A percentile compares a stretch with the other conserved stretches of the same genome.
These are phyloP conservation scores for Volucella bombylans DNA, from an alignment of 2,888 invertebrate genomes.

Conservation along the genomic window DNA sequence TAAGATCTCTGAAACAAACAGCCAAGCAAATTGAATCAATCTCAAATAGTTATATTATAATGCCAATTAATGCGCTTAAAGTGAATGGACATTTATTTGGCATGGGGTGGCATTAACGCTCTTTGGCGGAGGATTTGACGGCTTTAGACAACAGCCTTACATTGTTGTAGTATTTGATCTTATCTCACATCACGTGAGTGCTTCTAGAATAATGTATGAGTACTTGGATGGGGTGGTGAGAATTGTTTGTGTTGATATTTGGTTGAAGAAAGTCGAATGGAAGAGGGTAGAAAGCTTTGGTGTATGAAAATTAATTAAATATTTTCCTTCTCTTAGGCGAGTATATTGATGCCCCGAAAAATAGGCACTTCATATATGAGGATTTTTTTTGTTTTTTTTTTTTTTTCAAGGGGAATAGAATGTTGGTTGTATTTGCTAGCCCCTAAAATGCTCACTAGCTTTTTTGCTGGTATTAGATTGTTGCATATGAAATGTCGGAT, in stretches of 20 bases:
- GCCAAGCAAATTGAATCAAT: slow-evolving; percentile 15
- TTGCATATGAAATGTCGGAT: no score
- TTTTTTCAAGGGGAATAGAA: no score
- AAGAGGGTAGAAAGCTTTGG: slow-evolving; percentile 16
- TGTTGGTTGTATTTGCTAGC: no score
- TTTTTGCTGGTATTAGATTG: no score
- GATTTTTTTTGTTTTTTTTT: no score
- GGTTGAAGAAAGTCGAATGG: background rate
- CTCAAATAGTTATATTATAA: slow-evolving; percentile 34
- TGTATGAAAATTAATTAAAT: background rate
- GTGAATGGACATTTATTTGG: slow-evolving; percentile 10
- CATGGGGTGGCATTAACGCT: slow-evolving; percentile 18
- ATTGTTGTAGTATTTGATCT: background rate
- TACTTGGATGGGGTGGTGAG: background rate
- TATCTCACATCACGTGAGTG: slow-evolving; percentile 46
- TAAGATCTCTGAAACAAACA: slow-evolving; percentile 20
- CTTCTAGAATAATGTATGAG: slow-evolving; percentile 40
- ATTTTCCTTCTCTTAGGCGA: slow-evolving; percentile 11
- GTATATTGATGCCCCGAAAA: background rate
- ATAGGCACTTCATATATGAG: no score
- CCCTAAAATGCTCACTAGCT: no score
- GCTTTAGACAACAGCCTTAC: background rate
- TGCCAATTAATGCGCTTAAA: slow-evolving; percentile 49
- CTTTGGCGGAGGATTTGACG: slow-evolving; percentile 21
- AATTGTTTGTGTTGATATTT: background rate